A percentile compares a stretch with the other conserved stretches of the same genome.
Evolutionary conservation across 2,113 vertebrate species (phyloP).

Genomic region (Vombatus ursinus): DNA sequence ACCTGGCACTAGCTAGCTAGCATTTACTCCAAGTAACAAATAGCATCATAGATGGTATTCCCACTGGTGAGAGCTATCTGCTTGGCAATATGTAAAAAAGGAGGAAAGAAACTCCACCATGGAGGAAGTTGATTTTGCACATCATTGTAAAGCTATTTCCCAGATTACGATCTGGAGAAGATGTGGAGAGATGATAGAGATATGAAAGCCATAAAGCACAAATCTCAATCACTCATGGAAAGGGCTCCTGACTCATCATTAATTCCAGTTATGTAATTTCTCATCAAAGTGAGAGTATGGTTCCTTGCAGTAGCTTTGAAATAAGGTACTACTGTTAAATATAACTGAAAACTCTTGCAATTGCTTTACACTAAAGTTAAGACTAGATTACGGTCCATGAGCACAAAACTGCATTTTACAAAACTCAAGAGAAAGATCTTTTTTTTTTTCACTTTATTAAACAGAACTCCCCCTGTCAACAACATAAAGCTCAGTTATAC

Average conservation of each 20-base stretch:
- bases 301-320: neutral
- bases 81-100: neutral
- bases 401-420: neutral
- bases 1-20: neutral
- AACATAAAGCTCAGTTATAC: conserved; percentile 23
- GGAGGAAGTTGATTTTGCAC: neutral
- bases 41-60: neutral
- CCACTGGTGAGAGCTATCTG: neutral
- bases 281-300: neutral
- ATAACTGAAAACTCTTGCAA: neutral
- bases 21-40: neutral
- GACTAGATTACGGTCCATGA: neutral
- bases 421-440: conserved; percentile 38
- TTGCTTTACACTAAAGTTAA: neutral
- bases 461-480: conserved; percentile 28
- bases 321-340: neutral
- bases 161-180: neutral
- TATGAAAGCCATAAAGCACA: neutral
- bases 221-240: neutral
- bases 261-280: neutral
- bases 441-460: conserved; percentile 53
- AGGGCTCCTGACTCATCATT: neutral
- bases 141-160: neutral
- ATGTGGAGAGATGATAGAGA: neutral
- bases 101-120: neutral